Percentiles rank a stretch among this genome's conserved stretches.
Conservation (phyloP, 2,797 vertebrate genomes). For the Ambastaia sidthimunki region DNA sequence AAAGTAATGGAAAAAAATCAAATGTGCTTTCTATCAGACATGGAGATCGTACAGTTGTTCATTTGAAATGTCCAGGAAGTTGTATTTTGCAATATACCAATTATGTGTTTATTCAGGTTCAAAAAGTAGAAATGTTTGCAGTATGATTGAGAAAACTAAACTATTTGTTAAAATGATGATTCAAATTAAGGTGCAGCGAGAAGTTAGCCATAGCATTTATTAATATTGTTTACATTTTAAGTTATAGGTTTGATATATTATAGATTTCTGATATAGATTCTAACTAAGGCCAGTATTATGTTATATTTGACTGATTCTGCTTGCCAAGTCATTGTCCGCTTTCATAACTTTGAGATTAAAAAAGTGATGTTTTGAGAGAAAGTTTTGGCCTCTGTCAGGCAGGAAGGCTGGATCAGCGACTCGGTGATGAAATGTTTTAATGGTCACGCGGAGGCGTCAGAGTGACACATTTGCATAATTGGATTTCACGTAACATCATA, state of each 20-base stretch:
- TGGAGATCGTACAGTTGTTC: not conserved
- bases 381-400: not conserved
- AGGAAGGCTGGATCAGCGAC: not conserved
- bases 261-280: not conserved
- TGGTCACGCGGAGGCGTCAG: not conserved
- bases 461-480: conserved; percentile 24
- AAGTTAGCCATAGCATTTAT: no score
- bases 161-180: no score
- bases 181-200: no score
- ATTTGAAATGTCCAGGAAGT: not conserved
- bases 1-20: conserved; percentile 19
- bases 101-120: no score
- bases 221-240: no score
- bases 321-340: not conserved
- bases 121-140: no score
- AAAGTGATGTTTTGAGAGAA: not conserved
- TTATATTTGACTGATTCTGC: not conserved
- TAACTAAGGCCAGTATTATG: not conserved
- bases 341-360: not conserved
- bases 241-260: no score
- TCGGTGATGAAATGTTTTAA: conserved; percentile 11
- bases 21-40: conserved; percentile 13
- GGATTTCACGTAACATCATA: conserved; percentile 4
- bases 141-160: no score
- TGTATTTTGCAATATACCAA: no score